These are phyloP conservation scores for Silurus glanis DNA, from an alignment of 2,113 vertebrate species.

Conservation along the genomic window DNA sequence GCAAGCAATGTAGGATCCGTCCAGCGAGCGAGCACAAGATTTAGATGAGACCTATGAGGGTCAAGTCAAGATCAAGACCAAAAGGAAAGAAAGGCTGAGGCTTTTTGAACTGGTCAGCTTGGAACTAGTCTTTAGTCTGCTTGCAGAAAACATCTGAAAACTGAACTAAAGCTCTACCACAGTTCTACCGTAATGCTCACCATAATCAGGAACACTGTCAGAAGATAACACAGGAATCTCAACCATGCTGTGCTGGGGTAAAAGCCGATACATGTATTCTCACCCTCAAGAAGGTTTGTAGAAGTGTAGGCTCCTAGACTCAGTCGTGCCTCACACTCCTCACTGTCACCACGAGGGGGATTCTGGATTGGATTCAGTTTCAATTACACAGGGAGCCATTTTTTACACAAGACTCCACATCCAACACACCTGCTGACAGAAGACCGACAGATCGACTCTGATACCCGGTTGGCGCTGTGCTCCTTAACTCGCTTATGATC, in stretches of 20 bases:
- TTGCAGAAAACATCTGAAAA: background rate
- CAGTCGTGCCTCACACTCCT: slow-evolving; percentile 3
- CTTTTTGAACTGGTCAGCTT: too few relatives aligned
- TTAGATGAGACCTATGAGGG: background rate
- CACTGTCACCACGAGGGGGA: slow-evolving; percentile 24
- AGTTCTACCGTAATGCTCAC: too few relatives aligned
- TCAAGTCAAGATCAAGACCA: background rate
- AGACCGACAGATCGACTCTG: slow-evolving; percentile 28
- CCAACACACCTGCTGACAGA: slow-evolving; percentile 29
- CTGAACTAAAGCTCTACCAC: background rate
- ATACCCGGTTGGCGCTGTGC: background rate
- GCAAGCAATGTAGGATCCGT: background rate
- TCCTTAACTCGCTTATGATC: slow-evolving; percentile 12
- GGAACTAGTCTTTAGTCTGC: too few relatives aligned
- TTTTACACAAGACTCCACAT: slow-evolving; percentile 33
- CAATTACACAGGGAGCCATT: slow-evolving; percentile 40
- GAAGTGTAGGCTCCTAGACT: background rate
- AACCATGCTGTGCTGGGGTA: background rate
- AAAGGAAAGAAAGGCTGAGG: background rate
- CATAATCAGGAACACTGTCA: background rate
- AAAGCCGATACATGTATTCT: background rate
- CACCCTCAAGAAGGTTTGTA: background rate
- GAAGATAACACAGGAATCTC: background rate
- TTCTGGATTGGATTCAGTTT: slow-evolving; percentile 31
- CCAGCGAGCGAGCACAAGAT: background rate